Base-by-base conservation (phyloP, 2,113 vertebrate genomes). In the Chaetodon auriga region DNA sequence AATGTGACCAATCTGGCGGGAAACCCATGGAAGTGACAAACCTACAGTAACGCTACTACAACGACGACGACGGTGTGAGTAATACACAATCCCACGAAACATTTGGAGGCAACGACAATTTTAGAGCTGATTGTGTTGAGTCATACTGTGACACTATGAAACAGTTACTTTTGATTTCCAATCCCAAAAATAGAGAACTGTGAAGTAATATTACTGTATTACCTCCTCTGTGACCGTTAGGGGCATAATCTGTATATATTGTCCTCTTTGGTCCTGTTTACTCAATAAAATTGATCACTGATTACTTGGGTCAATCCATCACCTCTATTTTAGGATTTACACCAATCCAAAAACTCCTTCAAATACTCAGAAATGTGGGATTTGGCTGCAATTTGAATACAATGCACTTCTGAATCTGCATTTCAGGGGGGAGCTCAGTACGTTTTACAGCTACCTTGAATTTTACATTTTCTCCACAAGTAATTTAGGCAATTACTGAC, bases 11-110 rank as follows among this genome's bases (percentile, higher is more conserved):
- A 15, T 84, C 74, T 71, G 82, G 81, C 57, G 25, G 81, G 58
- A 62, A 80, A 81, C 63, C 53, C 21, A 10, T 43, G 57, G 73
- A 83, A 78, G 69, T 81, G 70, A 81, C 80, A 85, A 78, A 21
- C 70, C 66, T 61, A 13, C 43, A 73, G 73, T 77, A 81, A 90
- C 78, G 82, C 84, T 55, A 77, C 58, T 72, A 86, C 83, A 58
- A 77, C 41, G 3, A 68, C 41, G 3, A 68, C 46, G 51, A 65
- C 4, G 7, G 57, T 78, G 75, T 86, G 86, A 90, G 84, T 89
- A 83, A 87, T 84, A 60, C 72, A 55, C 69, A 83, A 79, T 83
- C 75, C 78, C 78, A 80, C 68, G 14, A 80, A 86, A 90, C 81
- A 86, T 79, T 88, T 75, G 77, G 66, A 88, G 81, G 71, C 62